Evolutionary conservation across 2,797 vertebrate species (phyloP).

Genomic region (Pseudochirops corinnae): DNA sequence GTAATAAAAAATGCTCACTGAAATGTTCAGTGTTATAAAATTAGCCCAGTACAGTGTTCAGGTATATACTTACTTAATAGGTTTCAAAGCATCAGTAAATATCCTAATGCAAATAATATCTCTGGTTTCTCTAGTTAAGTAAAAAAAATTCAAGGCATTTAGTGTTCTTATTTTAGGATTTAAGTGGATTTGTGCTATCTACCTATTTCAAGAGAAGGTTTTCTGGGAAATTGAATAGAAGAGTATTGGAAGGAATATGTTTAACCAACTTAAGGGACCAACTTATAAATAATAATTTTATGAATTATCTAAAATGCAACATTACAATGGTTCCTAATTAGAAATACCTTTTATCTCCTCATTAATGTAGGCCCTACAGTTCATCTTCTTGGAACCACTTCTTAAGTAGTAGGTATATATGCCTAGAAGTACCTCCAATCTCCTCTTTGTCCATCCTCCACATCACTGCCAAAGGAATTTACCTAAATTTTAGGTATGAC

Average conservation of each 20-base stretch:
- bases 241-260: neutral
- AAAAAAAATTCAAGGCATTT: slow-evolving; percentile 21
- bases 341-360: neutral
- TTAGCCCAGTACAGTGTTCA: neutral
- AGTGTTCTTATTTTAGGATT: neutral
- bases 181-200: slow-evolving; percentile 16
- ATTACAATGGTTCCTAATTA: neutral
- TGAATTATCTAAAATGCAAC: neutral
- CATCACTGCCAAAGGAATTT: neutral
- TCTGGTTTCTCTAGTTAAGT: slow-evolving; percentile 15
- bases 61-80: slow-evolving; percentile 20
- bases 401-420: neutral
- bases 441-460: neutral
- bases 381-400: neutral
- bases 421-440: neutral
- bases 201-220: slow-evolving; percentile 14
- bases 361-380: neutral
- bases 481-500: neutral
- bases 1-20: slow-evolving; percentile 20
- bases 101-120: slow-evolving; percentile 11
- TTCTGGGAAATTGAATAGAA: neutral
- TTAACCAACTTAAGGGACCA: slow-evolving; percentile 17
- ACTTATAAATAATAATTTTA: neutral
- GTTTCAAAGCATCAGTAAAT: slow-evolving; percentile 20
- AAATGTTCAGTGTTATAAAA: slow-evolving; percentile 44